Base-by-base conservation (phyloP, 2,113 vertebrate species). In the Phasianus colchicus region DNA sequence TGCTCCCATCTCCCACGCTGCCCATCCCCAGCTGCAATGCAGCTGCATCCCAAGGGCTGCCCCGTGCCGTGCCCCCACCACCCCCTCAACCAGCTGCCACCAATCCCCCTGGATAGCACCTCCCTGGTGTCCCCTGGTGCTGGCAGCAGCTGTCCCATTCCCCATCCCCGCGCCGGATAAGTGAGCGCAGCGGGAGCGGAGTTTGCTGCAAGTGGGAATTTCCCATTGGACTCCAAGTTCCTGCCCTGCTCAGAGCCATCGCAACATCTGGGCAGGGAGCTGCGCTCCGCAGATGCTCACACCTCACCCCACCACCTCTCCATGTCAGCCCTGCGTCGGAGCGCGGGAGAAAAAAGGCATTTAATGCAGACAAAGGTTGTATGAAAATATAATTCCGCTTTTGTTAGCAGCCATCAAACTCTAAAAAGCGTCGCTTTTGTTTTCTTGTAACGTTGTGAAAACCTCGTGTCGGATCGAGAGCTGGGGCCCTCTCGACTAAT, bases 401-500 rank as follows among this genome's bases (percentile, higher is more conserved):
- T 97, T 97, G 97, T 97, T 97, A 97, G 96, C 95, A 97, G 97
- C 97, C 97, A 97, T 97, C 97, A 97, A 96, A 96, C 95, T 96
- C 95, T 97, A 96, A 96, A 97, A 97, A 96, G 97, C 96, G 40
- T 95, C 92, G 92, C 97, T 97, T 97, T 97, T 97, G 96, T 97
- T 97, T 97, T 97, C 96, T 96, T 97, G 97, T 97, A 97, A 97
- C 96, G 67, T 97, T 97, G 97, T 97, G 97, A 97, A 97, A 97
- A 97, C 96, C 97, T 97, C 93, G 87, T 96, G 97, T 97, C 96
- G 97, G 96, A 97, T 97, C 95, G 94, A 97, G 96, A 97, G 96
- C 97, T 96, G 94, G 94, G 96, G 96, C 96, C 97, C 95, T 97
- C 97, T 96, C 93, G 86, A 97, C 97, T 97, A 96, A 97, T 97